Evolutionary conservation across 1,140 invertebrate genomes (phyloP).

Genomic region (Drosophila auraria): DNA sequence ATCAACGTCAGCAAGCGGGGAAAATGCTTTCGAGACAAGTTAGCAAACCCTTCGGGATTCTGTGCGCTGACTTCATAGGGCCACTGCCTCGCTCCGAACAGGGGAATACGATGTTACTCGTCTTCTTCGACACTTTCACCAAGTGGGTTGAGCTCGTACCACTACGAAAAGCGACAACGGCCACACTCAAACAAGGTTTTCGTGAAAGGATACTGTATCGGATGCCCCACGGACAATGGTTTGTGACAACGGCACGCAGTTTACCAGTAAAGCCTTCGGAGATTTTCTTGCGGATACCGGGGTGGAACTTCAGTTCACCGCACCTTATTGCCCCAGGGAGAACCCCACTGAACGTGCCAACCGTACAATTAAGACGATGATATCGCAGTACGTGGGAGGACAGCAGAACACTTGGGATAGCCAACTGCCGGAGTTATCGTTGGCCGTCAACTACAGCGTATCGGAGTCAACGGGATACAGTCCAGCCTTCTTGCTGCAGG

Average conservation of each 20-base stretch:
- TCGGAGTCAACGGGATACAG: too few relatives aligned
- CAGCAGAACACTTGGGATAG: too few relatives aligned
- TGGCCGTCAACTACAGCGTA: too few relatives aligned
- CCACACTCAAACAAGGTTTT: neutral
- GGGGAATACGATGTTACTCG: neutral
- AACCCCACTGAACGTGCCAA: too few relatives aligned
- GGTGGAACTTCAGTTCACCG: neutral
- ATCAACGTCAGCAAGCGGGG: neutral
- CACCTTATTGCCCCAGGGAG: neutral
- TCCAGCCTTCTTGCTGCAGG: too few relatives aligned
- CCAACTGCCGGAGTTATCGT: too few relatives aligned
- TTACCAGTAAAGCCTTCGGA: too few relatives aligned
- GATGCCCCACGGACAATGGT: neutral
- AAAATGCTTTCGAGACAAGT: slow-evolving; percentile 5
- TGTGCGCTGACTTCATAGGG: neutral
- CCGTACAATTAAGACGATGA: too few relatives aligned
- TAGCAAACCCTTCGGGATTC: neutral
- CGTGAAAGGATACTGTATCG: neutral
- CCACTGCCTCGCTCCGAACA: neutral
- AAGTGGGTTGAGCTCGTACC: neutral
- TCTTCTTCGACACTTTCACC: neutral
- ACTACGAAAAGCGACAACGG: neutral
- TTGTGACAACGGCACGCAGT: neutral
- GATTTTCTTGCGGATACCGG: neutral
- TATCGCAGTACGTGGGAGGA: too few relatives aligned